Conservation (phyloP, 2,888 invertebrate genomes). For the Lepidonotus clava region DNA sequence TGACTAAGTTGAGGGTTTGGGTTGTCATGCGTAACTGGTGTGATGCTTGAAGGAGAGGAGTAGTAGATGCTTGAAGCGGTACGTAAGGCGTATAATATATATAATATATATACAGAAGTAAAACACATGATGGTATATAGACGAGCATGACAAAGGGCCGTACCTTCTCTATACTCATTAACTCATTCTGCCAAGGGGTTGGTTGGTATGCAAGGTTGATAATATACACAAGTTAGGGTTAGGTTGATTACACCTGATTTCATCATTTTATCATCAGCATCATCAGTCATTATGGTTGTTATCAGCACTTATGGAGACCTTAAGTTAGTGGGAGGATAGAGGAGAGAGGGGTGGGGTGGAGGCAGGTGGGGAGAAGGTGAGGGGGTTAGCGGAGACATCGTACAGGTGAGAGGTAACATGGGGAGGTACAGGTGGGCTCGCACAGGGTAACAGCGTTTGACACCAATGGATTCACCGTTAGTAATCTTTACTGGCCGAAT, state of each 20-base stretch:
- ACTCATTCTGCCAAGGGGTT: slow-evolving; percentile 39
- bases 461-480: too few species aligned
- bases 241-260: too few species aligned
- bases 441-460: too few species aligned
- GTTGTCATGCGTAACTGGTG: background rate
- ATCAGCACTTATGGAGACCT: background rate
- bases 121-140: background rate
- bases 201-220: slow-evolving; percentile 32
- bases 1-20: too few species aligned
- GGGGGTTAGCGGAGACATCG: background rate
- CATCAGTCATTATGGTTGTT: background rate
- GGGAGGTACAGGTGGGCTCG: background rate
- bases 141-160: slow-evolving; percentile 32
- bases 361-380: background rate
- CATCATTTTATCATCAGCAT: background rate
- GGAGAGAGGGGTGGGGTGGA: background rate
- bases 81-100: slow-evolving; percentile 19
- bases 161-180: slow-evolving; percentile 50
- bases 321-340: background rate
- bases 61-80: slow-evolving; percentile 40
- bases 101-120: slow-evolving; percentile 22
- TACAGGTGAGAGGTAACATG: background rate
- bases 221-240: slow-evolving; percentile 21
- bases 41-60: slow-evolving; percentile 17
- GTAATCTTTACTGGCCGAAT: too few species aligned